phyloP scores from a whole-genome alignment of 2,797 vertebrate species.

The Coendou prehensilis region DNA sequence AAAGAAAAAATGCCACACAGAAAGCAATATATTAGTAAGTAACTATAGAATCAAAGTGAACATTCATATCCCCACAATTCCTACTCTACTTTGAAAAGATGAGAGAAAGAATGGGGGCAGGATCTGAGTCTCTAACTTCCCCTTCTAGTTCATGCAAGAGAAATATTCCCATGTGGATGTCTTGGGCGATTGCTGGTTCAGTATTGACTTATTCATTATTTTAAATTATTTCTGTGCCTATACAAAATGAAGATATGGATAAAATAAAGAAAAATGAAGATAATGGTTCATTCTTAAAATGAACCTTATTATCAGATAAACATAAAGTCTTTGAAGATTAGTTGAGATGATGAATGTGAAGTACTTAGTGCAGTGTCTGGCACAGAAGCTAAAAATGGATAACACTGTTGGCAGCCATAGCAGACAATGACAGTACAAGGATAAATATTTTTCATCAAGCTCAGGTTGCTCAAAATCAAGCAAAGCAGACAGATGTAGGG shows the following conservation, averaged over 20 bases:
- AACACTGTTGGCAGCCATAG: background rate
- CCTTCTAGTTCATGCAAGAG: constrained; percentile 15
- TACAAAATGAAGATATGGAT: background rate
- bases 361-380: background rate
- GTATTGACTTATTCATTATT: constrained; percentile 7
- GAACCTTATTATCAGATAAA: background rate
- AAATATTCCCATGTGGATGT: background rate
- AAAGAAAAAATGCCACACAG: constrained; percentile 46
- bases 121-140: background rate
- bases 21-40: background rate
- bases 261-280: too few species aligned
- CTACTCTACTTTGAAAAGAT: background rate
- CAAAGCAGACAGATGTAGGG: background rate
- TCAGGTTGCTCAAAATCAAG: background rate
- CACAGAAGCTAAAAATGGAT: background rate
- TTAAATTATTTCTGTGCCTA: background rate
- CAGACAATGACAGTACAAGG: background rate
- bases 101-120: accelerated
- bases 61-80: background rate
- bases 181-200: constrained; percentile 4
- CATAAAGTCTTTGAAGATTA: constrained; percentile 20
- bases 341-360: background rate
- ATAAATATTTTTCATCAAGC: background rate
- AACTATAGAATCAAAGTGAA: constrained; percentile 15
- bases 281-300: background rate